A percentile compares a stretch with the other conserved stretches of the same genome.
Conservation (phyloP, 2,888 invertebrate genomes). For the Phorcus lineatus region DNA sequence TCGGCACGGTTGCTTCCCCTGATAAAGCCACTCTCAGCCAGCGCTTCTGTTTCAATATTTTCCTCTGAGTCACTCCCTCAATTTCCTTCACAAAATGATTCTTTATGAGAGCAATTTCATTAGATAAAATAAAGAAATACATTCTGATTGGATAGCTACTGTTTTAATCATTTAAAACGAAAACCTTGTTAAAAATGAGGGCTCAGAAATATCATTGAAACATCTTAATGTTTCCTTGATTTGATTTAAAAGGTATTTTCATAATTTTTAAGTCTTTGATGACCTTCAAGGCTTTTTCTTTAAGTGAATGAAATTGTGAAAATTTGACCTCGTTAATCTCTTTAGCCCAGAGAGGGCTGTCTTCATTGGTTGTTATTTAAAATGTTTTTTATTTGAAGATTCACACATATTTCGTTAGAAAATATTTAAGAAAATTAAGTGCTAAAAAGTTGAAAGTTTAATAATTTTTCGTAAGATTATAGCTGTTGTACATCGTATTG, state of each 20-base stretch:
- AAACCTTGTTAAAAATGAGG: not conserved
- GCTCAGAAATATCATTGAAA: not conserved
- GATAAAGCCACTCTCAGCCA: not conserved
- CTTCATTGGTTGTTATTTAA: no score
- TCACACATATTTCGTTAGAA: no score
- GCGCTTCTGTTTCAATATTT: not conserved
- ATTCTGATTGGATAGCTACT: not conserved
- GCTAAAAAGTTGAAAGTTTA: no score
- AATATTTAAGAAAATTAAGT: no score
- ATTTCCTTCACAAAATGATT: not conserved
- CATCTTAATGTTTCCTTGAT: not conserved
- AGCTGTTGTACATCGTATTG: no score
- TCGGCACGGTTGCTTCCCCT: not conserved
- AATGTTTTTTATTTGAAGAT: no score
- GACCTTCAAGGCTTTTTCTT: not conserved
- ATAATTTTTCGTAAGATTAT: no score
- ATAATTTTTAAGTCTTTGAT: not conserved
- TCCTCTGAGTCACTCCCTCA: not conserved
- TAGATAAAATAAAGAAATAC: conserved; percentile 13
- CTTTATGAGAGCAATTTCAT: conserved; percentile 8
- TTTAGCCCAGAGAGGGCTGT: no score
- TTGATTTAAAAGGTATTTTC: conserved; percentile 2
- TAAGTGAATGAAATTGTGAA: not conserved
- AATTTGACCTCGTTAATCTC: not conserved
- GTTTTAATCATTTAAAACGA: conserved; percentile 10